phyloP scores from a whole-genome alignment of 2,888 invertebrate species.

The Abrostola triplasia region DNA sequence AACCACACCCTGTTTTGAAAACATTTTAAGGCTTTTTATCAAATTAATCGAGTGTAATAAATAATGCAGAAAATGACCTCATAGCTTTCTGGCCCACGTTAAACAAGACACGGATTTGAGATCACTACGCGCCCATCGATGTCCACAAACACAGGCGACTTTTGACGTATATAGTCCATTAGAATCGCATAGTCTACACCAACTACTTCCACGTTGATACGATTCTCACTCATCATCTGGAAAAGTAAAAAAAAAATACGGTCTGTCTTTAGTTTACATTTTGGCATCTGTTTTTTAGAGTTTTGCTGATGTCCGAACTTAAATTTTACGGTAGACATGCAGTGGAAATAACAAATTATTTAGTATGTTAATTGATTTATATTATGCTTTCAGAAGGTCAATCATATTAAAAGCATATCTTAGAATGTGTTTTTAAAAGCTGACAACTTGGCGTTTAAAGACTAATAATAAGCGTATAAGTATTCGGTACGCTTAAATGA shows the following conservation, averaged over 20 bases:
- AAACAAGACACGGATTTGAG: constrained; percentile 70
- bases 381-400: neutral
- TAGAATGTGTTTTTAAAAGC: constrained; percentile 11
- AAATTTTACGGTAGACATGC: too few relatives aligned
- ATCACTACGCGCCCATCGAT: constrained; percentile 76
- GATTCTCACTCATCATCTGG: constrained; percentile 82
- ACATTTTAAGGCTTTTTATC: neutral
- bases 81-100: neutral
- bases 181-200: constrained; percentile 78
- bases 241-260: constrained; percentile 54
- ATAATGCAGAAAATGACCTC: neutral
- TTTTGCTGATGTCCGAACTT: too few relatives aligned
- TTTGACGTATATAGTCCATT: constrained; percentile 70
- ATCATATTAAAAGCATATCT: neutral
- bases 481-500: constrained; percentile 4
- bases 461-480: constrained; percentile 9
- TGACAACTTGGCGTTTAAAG: constrained; percentile 7
- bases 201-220: constrained; percentile 72
- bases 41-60: neutral
- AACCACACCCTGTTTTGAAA: neutral
- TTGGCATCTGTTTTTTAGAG: too few relatives aligned
- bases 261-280: too few relatives aligned
- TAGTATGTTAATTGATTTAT: too few relatives aligned
- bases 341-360: too few relatives aligned
- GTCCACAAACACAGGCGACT: constrained; percentile 72